phyloP scores from a whole-genome alignment of 2,888 invertebrate species.

The Formica aserva region DNA sequence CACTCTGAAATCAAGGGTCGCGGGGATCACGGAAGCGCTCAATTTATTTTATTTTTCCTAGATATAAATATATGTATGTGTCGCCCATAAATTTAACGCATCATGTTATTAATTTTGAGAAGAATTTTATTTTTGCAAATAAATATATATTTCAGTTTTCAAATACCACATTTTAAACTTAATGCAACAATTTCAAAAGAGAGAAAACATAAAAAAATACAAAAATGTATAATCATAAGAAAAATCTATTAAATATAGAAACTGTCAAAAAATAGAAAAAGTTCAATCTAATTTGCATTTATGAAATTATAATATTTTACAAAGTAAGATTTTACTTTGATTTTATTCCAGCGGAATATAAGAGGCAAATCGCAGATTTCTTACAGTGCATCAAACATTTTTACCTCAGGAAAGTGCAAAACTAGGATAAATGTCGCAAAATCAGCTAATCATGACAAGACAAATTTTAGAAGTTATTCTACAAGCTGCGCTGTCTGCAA shows the following conservation, averaged over 20 bases:
- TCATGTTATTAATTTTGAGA: not conserved
- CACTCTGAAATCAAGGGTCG: constrained; percentile 65
- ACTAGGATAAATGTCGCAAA: not conserved
- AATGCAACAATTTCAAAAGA: not conserved
- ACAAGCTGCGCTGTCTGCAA: not conserved
- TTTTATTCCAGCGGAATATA: not conserved
- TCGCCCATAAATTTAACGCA: constrained; percentile 32
- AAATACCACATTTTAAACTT: not conserved
- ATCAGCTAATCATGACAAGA: not conserved
- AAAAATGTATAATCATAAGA: not conserved
- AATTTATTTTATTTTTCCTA: constrained; percentile 61
- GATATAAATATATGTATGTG: constrained; percentile 49
- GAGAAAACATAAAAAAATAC: not conserved
- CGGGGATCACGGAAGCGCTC: constrained; percentile 54
- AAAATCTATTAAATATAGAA: not conserved
- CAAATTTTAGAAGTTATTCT: not conserved
- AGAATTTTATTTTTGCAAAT: not conserved
- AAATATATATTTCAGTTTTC: not conserved
- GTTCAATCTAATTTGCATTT: not conserved
- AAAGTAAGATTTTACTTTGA: not conserved
- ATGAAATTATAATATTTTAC: constrained; percentile 2
- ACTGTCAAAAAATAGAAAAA: not conserved
- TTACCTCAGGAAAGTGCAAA: not conserved
- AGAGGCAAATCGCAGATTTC: not conserved
- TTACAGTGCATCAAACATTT: not conserved